These are phyloP conservation scores for Danio jaintianensis DNA, from an alignment of 2,797 vertebrate genomes.

Conservation along the genomic window DNA sequence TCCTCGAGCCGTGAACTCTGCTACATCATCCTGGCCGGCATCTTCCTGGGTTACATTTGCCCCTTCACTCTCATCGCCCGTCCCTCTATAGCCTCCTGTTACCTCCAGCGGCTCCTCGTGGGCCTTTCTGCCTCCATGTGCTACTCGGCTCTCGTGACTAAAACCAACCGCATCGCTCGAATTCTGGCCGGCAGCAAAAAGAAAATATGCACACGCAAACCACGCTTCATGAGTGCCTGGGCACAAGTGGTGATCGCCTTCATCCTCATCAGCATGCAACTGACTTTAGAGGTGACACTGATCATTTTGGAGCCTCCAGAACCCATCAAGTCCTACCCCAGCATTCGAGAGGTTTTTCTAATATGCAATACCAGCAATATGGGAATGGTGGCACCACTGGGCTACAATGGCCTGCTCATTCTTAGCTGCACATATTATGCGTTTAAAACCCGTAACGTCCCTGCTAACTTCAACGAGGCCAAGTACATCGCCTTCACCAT, in stretches of 20 bases:
- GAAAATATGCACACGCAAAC: constrained; percentile 98
- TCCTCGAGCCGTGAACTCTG: constrained; percentile 98
- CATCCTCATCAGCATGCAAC: constrained; percentile 91
- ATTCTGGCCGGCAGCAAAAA: constrained; percentile 99
- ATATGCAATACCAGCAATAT: constrained; percentile 99
- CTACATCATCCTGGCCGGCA: constrained; percentile 96
- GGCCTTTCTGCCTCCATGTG: constrained; percentile 98
- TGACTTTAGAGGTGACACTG: constrained; percentile 89
- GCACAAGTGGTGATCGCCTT: constrained; percentile 95
- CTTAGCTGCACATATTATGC: constrained; percentile 99
- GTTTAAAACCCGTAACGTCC: constrained; percentile 98
- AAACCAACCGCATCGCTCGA: constrained; percentile 95
- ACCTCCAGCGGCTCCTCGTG: constrained; percentile 94
- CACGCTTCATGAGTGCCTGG: constrained; percentile 97
- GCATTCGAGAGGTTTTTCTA: constrained; percentile 94
- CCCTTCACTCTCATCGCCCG: constrained; percentile 95
- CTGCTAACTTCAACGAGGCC: constrained; percentile 97
- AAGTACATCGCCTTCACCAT: constrained; percentile 99
- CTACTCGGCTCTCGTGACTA: constrained; percentile 97
- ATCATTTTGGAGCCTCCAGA: constrained; percentile 95
- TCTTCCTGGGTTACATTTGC: constrained; percentile 96
- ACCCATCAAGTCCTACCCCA: constrained; percentile 93
- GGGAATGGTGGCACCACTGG: constrained; percentile 93
- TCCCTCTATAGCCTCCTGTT: constrained; percentile 92
- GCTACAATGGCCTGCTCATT: constrained; percentile 96